A percentile compares a stretch with the other conserved stretches of the same genome.
Conservation (phyloP, 2,797 vertebrate species). For the Diplodus puntazzo region DNA sequence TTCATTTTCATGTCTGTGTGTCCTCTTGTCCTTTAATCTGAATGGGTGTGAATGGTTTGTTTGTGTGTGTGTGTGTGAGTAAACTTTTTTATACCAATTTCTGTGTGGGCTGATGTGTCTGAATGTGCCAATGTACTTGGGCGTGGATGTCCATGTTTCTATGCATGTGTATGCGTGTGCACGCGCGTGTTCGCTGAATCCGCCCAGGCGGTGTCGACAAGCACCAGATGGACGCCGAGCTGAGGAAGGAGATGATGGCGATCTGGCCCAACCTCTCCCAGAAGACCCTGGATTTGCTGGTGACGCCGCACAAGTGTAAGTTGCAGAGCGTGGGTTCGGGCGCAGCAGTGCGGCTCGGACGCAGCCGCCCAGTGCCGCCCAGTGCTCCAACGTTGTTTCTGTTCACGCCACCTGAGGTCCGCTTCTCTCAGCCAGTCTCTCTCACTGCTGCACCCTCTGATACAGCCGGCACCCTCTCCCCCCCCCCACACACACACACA, state of each 20-base stretch:
- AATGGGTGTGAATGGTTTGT: slow-evolving; percentile 49
- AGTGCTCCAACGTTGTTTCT: slow-evolving; percentile 71
- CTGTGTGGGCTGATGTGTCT: slow-evolving; percentile 25
- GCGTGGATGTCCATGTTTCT: slow-evolving; percentile 32
- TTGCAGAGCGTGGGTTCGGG: slow-evolving; percentile 67
- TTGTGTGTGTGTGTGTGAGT: slow-evolving; percentile 19
- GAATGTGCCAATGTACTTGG: slow-evolving; percentile 28
- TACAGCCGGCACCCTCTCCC: slow-evolving; percentile 69
- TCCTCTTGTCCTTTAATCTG: slow-evolving; percentile 55
- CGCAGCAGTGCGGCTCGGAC: slow-evolving; percentile 49
- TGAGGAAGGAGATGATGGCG: slow-evolving; percentile 97
- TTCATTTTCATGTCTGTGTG: slow-evolving; percentile 70
- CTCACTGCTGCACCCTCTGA: slow-evolving; percentile 87
- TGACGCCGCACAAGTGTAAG: slow-evolving; percentile 97
- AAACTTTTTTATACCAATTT: slow-evolving; percentile 20
- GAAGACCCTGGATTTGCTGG: slow-evolving; percentile 94
- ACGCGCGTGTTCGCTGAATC: slow-evolving; percentile 40
- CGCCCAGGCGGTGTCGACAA: slow-evolving; percentile 88
- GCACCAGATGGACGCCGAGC: slow-evolving; percentile 96
- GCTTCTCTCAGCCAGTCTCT: slow-evolving; percentile 83
- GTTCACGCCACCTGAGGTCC: slow-evolving; percentile 83
- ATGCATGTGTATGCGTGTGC: slow-evolving; percentile 28
- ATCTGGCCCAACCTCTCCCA: slow-evolving; percentile 98
- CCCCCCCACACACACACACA: no score
- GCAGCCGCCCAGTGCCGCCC: slow-evolving; percentile 54